These are phyloP conservation scores for Paralichthys olivaceus DNA, from an alignment of 2,113 vertebrate genomes.

Conservation along the genomic window DNA sequence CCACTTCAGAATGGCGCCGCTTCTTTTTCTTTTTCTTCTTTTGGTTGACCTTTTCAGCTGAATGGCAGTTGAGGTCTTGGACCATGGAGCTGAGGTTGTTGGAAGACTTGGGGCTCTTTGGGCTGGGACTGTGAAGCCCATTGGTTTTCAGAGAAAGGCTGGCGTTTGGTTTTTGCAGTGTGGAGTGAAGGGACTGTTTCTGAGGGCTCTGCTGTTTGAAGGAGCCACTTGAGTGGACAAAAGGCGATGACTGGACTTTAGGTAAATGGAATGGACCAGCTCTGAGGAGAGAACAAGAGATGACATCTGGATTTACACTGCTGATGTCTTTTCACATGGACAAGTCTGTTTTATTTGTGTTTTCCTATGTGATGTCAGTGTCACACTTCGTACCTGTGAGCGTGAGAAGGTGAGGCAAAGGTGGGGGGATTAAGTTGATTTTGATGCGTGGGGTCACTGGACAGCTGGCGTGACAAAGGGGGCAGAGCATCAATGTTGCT, in stretches of 20 bases:
- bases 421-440: constrained; percentile 77
- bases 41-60: constrained; percentile 24
- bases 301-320: background rate
- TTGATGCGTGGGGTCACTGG: constrained; percentile 79
- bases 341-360: background rate
- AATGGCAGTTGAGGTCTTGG: constrained; percentile 30
- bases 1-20: constrained; percentile 71
- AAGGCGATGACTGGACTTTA: constrained; percentile 69
- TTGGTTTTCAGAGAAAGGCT: constrained; percentile 69
- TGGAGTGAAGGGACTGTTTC: constrained; percentile 60
- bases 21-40: constrained; percentile 81
- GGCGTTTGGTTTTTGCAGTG: constrained; percentile 58
- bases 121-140: constrained; percentile 56
- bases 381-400: constrained; percentile 76
- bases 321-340: background rate
- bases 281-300: constrained; percentile 68
- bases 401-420: constrained; percentile 64
- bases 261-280: constrained; percentile 77
- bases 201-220: constrained; percentile 69
- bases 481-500: constrained; percentile 85
- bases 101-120: constrained; percentile 68
- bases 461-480: constrained; percentile 78
- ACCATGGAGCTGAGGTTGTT: constrained; percentile 26
- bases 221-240: constrained; percentile 57
- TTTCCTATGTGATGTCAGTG: background rate